Base-by-base conservation (phyloP, 2,888 invertebrate genomes). In the Agrochola lota region DNA sequence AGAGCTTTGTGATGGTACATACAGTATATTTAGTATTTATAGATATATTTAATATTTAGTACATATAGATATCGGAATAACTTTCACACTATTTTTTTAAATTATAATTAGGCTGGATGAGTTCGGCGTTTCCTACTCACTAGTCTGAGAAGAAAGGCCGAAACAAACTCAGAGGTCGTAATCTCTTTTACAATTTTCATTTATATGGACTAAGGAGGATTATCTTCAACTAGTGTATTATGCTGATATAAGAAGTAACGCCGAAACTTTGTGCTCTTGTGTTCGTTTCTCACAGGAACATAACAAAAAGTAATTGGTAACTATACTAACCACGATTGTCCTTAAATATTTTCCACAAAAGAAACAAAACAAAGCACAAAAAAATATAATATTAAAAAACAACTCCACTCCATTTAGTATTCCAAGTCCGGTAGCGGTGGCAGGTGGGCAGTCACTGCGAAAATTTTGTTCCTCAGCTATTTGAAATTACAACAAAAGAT, bases 391-490 rank as follows among this genome's bases (percentile, higher is more conserved):
- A 68, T 52, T 6, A 7, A 3, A 49, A 30, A 17, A 17, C 73
- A 15, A 71, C 81, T 87, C 78, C 57, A 81, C 43, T n/a, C 67
- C 74, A 80, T 72, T 78, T 66, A 1, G 59, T 90, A 75, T 88
- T 26, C 87, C 11, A 49, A 77, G 80, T 83, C 63, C 72, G 40
- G 60, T 80, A 74, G 74, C 74, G 89, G 88, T 83, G 89, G 87
- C 92, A 91, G 92, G 92, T 91, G 92, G 90, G 81, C 85, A 86
- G 87, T 85, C 83, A 85, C 86, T 81, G 79, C 87, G 85, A 87
- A 78, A 88, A 87, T 88, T 87, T 85, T 79, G 85, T 77, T 83
- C 81, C 81, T 87, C 86, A 80, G 80, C 88, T 86, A 85, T 89
- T 89, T 85, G 86, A 89, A 91, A 91, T 91, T 90, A 91, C 87